Percentiles rank a stretch among this genome's conserved stretches.
phyloP scores from a whole-genome alignment of 2,888 invertebrate genomes.

The Mesorhabditis sp. region DNA sequence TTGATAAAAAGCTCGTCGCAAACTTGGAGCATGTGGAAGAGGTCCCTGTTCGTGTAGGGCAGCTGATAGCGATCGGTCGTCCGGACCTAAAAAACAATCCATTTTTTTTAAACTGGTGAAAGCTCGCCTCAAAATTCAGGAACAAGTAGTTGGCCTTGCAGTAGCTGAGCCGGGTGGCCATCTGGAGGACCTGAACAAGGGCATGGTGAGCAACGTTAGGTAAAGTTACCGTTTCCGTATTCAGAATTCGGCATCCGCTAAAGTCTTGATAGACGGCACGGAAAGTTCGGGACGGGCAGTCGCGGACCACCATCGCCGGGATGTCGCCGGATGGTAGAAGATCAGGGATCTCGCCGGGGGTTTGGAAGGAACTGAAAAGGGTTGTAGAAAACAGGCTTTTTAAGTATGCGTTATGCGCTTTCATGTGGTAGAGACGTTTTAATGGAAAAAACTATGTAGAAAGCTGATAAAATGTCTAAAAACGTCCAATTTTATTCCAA shows the following conservation, averaged over 20 bases:
- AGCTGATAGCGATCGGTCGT: conserved; percentile 51
- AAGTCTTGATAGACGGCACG: conserved; percentile 67
- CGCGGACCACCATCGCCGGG: conserved; percentile 56
- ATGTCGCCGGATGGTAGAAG: conserved; percentile 21
- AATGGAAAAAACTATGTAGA: background rate
- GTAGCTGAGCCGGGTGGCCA: conserved; percentile 43
- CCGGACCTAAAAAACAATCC: conserved; percentile 21
- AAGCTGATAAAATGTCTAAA: no score
- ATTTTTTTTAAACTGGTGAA: background rate
- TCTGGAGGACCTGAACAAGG: conserved; percentile 33
- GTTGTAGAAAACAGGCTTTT: no score
- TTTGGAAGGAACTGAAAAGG: background rate
- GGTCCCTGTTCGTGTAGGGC: conserved; percentile 49
- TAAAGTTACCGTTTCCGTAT: conserved; percentile 38
- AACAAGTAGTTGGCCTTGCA: conserved; percentile 51
- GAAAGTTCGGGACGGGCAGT: conserved; percentile 64
- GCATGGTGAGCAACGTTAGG: background rate
- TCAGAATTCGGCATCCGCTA: conserved; percentile 57
- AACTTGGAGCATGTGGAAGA: conserved; percentile 51
- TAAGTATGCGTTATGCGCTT: no score
- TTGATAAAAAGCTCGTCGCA: conserved; percentile 47
- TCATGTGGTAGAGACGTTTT: no score
- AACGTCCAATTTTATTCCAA: no score
- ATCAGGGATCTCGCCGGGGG: background rate
- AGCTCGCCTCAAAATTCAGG: conserved; percentile 44